Evolutionary conservation across 2,113 vertebrate species (phyloP).

Genomic region (Chunga burmeisteri): DNA sequence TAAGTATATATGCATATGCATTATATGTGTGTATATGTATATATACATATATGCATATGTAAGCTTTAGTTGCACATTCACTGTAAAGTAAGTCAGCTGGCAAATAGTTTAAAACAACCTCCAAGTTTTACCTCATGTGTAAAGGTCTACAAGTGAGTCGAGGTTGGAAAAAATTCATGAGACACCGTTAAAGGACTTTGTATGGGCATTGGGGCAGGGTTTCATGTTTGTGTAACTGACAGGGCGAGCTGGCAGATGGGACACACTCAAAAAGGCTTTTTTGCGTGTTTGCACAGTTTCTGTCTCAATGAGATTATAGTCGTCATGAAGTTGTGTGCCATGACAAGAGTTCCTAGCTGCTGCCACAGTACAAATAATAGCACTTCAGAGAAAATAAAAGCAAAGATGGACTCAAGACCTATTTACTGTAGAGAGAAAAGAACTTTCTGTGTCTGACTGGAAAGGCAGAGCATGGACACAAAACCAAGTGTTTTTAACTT

Average conservation of each 20-base stretch:
- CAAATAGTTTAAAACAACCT: neutral
- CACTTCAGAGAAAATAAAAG: neutral
- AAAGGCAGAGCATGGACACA: neutral
- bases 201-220: rapidly evolving
- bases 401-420: neutral
- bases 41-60: neutral
- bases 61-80: neutral
- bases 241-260: neutral
- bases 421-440: neutral
- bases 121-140: neutral
- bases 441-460: neutral
- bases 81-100: neutral
- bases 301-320: neutral
- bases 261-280: neutral
- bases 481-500: neutral
- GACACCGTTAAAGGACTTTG: neutral
- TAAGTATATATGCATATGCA: neutral
- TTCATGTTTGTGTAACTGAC: neutral
- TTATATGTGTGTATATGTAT: too few species aligned
- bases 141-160: neutral
- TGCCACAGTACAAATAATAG: neutral
- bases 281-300: neutral
- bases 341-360: neutral
- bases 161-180: neutral
- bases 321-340: neutral